Conservation (phyloP, 2,113 vertebrate genomes). For the Ovibos moschatus region DNA sequence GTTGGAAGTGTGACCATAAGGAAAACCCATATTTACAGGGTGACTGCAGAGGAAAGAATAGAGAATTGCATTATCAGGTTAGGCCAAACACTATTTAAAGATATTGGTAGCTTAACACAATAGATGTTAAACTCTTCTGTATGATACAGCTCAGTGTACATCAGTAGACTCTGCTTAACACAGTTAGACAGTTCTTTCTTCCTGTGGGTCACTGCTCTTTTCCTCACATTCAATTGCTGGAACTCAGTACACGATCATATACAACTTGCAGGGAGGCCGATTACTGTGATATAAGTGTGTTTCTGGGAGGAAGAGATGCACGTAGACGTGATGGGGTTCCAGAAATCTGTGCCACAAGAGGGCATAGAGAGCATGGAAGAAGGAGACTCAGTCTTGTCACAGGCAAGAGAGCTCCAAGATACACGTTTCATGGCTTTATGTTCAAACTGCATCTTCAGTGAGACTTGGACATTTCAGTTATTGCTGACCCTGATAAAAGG, state of each 20-base stretch:
- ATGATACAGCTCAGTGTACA: rapidly evolving
- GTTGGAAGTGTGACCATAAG: not conserved
- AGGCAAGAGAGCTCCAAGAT: not conserved
- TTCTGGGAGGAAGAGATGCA: not conserved
- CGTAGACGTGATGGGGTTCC: not conserved
- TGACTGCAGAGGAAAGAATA: not conserved
- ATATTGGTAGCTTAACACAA: not conserved
- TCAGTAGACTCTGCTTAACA: not conserved
- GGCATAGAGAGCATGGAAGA: not conserved
- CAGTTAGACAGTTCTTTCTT: not conserved
- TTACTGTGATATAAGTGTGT: rapidly evolving
- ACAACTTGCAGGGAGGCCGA: not conserved
- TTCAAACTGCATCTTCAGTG: not conserved
- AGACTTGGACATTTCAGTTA: not conserved
- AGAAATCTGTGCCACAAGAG: not conserved
- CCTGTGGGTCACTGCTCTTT: not conserved
- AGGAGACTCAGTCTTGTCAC: not conserved
- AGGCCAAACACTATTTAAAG: not conserved
- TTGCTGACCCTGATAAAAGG: not conserved
- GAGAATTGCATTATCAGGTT: not conserved
- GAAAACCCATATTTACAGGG: not conserved
- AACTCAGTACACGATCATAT: not conserved
- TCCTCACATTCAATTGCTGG: not conserved
- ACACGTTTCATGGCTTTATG: not conserved
- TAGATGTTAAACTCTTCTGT: not conserved